Evolutionary conservation across 2,888 invertebrate species (phyloP), one percentile per base, ranked within the genome.

Genomic region (Tetragonisca angustula): DNA sequence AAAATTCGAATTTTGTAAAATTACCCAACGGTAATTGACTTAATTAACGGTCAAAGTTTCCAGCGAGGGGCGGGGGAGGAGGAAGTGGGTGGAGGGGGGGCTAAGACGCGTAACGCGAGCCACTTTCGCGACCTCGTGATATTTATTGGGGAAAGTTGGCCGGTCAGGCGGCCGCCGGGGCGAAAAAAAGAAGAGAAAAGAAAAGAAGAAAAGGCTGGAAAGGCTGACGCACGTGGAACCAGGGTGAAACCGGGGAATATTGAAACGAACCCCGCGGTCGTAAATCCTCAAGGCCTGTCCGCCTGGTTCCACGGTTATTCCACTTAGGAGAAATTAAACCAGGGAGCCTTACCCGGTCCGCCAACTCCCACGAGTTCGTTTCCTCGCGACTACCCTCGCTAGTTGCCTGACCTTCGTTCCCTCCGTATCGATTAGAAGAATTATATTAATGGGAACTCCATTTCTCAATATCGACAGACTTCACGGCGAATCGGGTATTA

Each of bases 101-200:
- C 27, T 27, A 49, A 68, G 70, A 54, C 32, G 64, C 70, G 71
- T 62, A 67, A 64, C 49, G 27, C 15, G 27, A 43, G 27, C 32
- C 49, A 62, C 76, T 83, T 76, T 59, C 69, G 54, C 64, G 70
- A 43, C 49, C 36, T 15, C 54, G 74, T 56, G 69, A 87, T 88
- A 88, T 88, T 88, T 88, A 88, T 88, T 43, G 77, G 59, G 11
- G 50, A 87, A 88, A 88, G 83, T 88, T 87, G 61, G 69, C 70
- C 43, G 59, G 36, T 24, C 27, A 50, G 4, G 15, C 2, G 11
- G 52, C 27, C 15, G 27, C 4, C 21, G 13, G 21, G 21, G 24
- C 62, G 11, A n/a, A 65, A 61, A 79, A 72, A 52, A 50, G 2
- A 27, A 27, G 2, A 27, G 2, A 27, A 27, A 27, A 27, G 36